phyloP scores from a whole-genome alignment of 2,888 invertebrate genomes.

The Epistrophe eligans region DNA sequence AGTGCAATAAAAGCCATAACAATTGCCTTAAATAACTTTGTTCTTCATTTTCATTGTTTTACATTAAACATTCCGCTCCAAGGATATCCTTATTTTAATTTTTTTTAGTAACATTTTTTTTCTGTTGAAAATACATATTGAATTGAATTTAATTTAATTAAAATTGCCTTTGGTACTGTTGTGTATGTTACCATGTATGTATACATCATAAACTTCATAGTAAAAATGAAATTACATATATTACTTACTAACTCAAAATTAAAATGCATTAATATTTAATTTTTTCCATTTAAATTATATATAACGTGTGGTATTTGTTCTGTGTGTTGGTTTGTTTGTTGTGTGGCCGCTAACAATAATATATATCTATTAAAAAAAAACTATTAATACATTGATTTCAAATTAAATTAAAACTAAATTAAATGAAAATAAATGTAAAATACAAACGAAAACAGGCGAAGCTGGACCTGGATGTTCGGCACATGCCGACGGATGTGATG shows the following conservation, averaged over 20 bases:
- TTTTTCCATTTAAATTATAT: conserved; percentile 31
- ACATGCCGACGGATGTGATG: conserved; percentile 96
- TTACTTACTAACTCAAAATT: conserved; percentile 26
- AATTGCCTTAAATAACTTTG: too few species aligned
- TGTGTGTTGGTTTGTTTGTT: conserved; percentile 85
- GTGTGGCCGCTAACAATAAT: conserved; percentile 85
- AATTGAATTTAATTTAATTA: conserved; percentile 65
- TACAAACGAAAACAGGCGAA: conserved; percentile 85
- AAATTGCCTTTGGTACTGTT: conserved; percentile 78
- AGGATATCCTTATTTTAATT: neutral
- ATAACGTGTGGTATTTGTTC: conserved; percentile 69
- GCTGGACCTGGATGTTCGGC: conserved; percentile 95
- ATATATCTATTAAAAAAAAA: conserved; percentile 24
- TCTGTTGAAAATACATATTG: conserved; percentile 6
- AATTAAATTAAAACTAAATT: conserved; percentile 51
- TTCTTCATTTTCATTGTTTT: too few species aligned
- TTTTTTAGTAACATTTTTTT: conserved; percentile 7
- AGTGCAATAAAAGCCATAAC: too few species aligned
- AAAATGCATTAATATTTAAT: conserved; percentile 35
- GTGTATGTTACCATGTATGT: conserved; percentile 67
- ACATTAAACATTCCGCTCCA: neutral
- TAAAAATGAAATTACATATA: conserved; percentile 41
- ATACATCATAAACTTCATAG: conserved; percentile 62
- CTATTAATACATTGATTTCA: conserved; percentile 57
- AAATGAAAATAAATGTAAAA: conserved; percentile 71